These are phyloP conservation scores for Drosophila lini DNA, from an alignment of 1,140 invertebrate genomes.

Conservation along the genomic window DNA sequence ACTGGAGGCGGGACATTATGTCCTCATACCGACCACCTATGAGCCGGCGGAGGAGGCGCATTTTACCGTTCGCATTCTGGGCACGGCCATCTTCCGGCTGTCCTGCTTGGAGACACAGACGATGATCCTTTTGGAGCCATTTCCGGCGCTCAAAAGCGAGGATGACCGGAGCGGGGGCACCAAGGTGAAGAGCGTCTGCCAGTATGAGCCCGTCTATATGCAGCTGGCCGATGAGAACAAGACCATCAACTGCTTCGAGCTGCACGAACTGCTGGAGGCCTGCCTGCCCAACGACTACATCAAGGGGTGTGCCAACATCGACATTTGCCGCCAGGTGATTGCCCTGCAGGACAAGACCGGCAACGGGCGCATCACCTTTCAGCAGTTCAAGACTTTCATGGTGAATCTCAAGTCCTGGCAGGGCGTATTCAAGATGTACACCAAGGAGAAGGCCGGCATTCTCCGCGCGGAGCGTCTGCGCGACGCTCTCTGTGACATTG, in stretches of 20 bases:
- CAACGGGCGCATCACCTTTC: constrained; percentile 92
- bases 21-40: constrained; percentile 95
- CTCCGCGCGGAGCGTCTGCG: constrained; percentile 93
- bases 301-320: constrained; percentile 96
- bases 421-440: constrained; percentile 94
- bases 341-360: constrained; percentile 93
- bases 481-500: constrained; percentile 93
- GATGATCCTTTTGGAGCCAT: constrained; percentile 92
- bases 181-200: constrained; percentile 85
- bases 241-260: constrained; percentile 95
- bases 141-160: constrained; percentile 88
- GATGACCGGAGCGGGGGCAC: constrained; percentile 39
- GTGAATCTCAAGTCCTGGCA: constrained; percentile 96
- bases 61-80: constrained; percentile 79
- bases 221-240: constrained; percentile 94
- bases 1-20: constrained; percentile 92
- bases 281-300: constrained; percentile 98
- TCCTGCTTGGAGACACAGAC: constrained; percentile 89
- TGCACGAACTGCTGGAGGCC: constrained; percentile 95
- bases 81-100: constrained; percentile 66
- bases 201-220: constrained; percentile 95
- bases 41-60: constrained; percentile 95
- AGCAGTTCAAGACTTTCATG: constrained; percentile 96
- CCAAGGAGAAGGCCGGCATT: constrained; percentile 95
- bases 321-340: constrained; percentile 95